Evolutionary conservation across 2,113 vertebrate species (phyloP), one percentile per base, ranked within the genome.

Genomic region (Petaurus breviceps): DNA sequence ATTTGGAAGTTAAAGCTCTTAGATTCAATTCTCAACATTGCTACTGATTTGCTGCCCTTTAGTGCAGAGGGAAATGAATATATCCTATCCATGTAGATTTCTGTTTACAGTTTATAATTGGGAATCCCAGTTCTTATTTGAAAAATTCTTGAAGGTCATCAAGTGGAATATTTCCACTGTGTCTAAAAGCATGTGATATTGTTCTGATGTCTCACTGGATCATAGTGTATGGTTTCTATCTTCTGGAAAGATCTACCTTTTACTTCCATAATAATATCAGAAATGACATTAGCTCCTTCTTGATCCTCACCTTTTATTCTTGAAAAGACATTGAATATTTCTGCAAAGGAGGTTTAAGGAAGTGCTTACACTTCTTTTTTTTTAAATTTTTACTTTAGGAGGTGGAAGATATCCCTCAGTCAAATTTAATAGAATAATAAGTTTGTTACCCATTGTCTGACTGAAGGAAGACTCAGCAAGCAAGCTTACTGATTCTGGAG

Each of bases 141-240:
- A 94, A 93, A 94, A 55, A 94, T 37, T 54, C 55, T 19, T 91
- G 25, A 12, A 84, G 52, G 25, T 92, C 52, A 28, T 0, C 92
- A 89, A 97, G 50, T n/a, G 37, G 47, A 95, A 28, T 57, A 94
- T 89, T 68, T 28, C 91, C 11, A 3, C 92, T 47, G 84, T 53
- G 7, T 93, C 28, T 77, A 37, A 57, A 4, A 51, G 90, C 92
- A 94, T 28, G 77, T 89, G 93, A 84, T 23, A 0, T 68, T 28
- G 25, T 55, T 90, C 57, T 8, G 55, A 57, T 57, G 14, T 19
- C 92, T 92, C 96, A 95, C 47, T 46, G 4, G 53, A 89, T 77
- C 51, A 24, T 52, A n/a, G 51, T 55, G 47, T 91, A 0, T 47
- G 11, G 90, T 95, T 94, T 95, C 37, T 61, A 9, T 90, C 49